Evolutionary conservation across 2,113 vertebrate species (phyloP), one percentile per base, ranked within the genome.

Genomic region (Maccullochella peelii): DNA sequence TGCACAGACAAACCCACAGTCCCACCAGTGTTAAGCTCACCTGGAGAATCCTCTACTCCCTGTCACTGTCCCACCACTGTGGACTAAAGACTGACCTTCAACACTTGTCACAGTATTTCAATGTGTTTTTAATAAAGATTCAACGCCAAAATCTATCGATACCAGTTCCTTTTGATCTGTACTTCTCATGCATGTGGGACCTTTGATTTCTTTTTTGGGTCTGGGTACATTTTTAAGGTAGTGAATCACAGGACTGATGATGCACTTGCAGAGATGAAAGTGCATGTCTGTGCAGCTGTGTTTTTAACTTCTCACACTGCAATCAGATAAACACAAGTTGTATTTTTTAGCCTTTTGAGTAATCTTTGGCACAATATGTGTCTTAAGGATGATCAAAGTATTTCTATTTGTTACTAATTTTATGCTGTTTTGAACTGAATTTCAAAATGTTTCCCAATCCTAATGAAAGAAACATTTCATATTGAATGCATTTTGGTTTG

Each of bases 251-350:
- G 72, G 67, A 44, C 65, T 76, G 68, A 67, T 85, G 80, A 87
- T 75, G 92, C 65, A 71, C 52, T 87, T 78, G 73, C 58, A 75
- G 88, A 91, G 90, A 93, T 94, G 89, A 94, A 93, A 93, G 91
- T 76, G 88, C 80, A 87, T 86, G 79, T 90, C 47, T 84, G 58
- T 80, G 63, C 15, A 57, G 80, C 82, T 83, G 14, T 73, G 84
- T 87, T 91, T 86, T 87, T n/a, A 61, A 57, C 80, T 77, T 86
- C 58, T 73, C 65, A 52, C 23, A 15, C 47, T 68, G 62, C 68
- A 67, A 47, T 83, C 80, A 71, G 50, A 91, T 85, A 82, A 90
- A 91, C 84, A 87, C 57, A 5, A 58, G 44, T 52, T 84, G 82
- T 84, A n/a, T 49, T 85, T 77, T 42, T 50, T 61, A 59, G 21